Evolutionary conservation across 2,888 invertebrate species (phyloP).

Genomic region (Tachystola acroxantha): DNA sequence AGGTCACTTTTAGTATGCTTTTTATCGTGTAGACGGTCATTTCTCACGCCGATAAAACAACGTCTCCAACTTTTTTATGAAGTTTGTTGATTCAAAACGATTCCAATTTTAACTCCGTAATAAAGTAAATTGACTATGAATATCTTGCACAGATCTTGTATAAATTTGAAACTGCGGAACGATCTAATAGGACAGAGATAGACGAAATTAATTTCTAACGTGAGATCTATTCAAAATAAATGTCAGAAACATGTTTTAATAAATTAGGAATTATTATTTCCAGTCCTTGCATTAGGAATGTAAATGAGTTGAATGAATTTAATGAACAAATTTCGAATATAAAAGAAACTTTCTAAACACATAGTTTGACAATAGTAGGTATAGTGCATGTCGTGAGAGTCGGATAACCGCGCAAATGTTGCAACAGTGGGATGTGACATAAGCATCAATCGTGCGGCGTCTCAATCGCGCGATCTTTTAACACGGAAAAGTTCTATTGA

Average conservation of each 20-base stretch:
- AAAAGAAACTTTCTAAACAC: conserved; percentile 2
- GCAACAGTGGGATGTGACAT: conserved; percentile 38
- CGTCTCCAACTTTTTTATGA: conserved; percentile 8
- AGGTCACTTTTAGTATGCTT: conserved; percentile 38
- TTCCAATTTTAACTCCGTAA: conserved; percentile 1
- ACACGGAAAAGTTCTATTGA: conserved; percentile 55
- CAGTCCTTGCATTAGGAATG: conserved; percentile 25
- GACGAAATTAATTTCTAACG: conserved; percentile 16
- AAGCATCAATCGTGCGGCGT: conserved; percentile 48
- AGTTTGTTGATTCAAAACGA: conserved; percentile 4
- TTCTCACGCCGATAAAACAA: conserved; percentile 18
- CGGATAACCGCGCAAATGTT: conserved; percentile 13
- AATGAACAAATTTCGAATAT: not conserved
- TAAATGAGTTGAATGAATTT: conserved; percentile 8
- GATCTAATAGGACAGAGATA: conserved; percentile 18
- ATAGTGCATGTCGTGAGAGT: conserved; percentile 3
- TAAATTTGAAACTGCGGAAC: conserved; percentile 9
- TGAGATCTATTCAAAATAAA: not conserved
- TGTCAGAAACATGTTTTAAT: conserved; percentile 17
- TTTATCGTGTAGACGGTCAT: conserved; percentile 26
- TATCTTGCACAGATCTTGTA: conserved; percentile 10
- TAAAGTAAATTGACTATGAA: conserved; percentile 7
- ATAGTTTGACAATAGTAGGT: not conserved
- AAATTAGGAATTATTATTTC: conserved; percentile 18
- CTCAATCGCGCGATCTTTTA: conserved; percentile 61